phyloP scores from a whole-genome alignment of 2,888 invertebrate genomes.

The Bimastos eiseni region DNA sequence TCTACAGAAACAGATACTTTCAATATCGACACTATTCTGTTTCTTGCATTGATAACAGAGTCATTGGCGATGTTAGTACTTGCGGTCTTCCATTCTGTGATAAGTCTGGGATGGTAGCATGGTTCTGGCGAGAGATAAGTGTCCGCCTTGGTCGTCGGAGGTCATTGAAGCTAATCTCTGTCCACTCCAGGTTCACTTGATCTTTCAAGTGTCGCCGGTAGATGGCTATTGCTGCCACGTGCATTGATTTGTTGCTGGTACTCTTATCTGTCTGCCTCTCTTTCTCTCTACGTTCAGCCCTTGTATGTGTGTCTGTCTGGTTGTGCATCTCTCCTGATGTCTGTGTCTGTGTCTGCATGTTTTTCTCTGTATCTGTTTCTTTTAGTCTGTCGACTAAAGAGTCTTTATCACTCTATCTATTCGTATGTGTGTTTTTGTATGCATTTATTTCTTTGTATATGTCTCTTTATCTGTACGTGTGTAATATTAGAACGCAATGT shows the following conservation, averaged over 20 bases:
- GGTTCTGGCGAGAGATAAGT: neutral
- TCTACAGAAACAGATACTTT: neutral
- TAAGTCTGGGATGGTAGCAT: neutral
- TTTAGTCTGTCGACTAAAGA: neutral
- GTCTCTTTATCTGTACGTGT: neutral
- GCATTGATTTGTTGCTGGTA: neutral
- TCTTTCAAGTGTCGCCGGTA: neutral
- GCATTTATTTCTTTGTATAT: neutral
- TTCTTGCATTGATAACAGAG: neutral
- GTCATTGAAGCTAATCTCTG: neutral
- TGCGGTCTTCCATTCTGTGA: neutral
- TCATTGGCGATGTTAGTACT: neutral
- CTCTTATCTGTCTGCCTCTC: neutral
- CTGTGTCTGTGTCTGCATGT: neutral
- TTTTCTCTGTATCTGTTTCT: neutral
- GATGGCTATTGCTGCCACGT: neutral
- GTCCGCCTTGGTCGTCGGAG: neutral
- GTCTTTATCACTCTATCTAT: neutral
- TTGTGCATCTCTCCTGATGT: neutral
- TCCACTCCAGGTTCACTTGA: conserved; percentile 5
- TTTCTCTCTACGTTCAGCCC: neutral
- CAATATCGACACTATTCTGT: neutral
- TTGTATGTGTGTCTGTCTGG: neutral
- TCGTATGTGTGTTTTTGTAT: neutral
- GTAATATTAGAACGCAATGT: no score